Evolutionary conservation across 2,113 vertebrate genomes (phyloP).

Genomic region (Paramormyrops kingsleyae): DNA sequence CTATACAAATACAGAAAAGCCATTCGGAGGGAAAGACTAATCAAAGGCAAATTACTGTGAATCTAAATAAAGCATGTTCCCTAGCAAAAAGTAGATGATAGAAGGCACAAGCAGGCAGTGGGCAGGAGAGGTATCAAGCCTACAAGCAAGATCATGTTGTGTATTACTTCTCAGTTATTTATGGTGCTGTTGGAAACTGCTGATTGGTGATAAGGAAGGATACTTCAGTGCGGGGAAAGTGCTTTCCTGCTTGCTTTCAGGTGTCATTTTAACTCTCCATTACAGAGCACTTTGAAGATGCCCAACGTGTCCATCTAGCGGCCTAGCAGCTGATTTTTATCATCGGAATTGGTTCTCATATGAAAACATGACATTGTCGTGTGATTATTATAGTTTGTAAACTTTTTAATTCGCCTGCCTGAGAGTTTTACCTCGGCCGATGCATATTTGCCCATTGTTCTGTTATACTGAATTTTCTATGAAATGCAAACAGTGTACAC

Average conservation of each 20-base stretch:
- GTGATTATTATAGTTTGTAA: background rate
- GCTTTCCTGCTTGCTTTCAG: background rate
- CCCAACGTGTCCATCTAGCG: background rate
- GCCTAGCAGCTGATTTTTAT: background rate
- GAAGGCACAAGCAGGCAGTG: background rate
- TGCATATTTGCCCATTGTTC: background rate
- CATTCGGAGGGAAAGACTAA: background rate
- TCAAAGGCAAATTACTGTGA: slow-evolving; percentile 9
- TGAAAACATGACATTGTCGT: background rate
- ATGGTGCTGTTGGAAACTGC: background rate
- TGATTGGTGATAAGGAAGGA: background rate
- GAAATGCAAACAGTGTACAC: background rate
- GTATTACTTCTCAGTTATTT: background rate
- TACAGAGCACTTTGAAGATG: background rate
- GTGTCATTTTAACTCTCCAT: background rate
- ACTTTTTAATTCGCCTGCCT: background rate
- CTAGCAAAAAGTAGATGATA: background rate
- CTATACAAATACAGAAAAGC: background rate
- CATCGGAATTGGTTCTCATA: background rate
- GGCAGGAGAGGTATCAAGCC: background rate
- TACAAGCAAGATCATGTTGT: background rate
- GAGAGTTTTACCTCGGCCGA: background rate
- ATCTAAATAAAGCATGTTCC: slow-evolving; percentile 7
- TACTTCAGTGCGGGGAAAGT: background rate
- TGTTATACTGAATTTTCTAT: background rate